Base-by-base conservation (phyloP, 2,888 invertebrate genomes). In the Halictus ligatus region DNA sequence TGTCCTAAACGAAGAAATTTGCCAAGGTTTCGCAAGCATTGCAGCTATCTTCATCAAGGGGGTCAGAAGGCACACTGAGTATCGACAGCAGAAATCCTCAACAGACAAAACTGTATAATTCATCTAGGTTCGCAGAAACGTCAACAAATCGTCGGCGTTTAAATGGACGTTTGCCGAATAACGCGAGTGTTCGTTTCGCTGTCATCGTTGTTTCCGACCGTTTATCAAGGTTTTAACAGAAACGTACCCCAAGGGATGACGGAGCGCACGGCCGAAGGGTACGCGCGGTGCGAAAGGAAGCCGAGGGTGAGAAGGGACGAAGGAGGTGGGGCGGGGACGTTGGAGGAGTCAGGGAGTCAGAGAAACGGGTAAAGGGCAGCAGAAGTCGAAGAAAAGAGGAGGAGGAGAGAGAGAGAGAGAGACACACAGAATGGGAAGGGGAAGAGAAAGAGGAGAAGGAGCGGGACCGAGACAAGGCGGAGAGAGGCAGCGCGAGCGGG, bases 401-500 rank as follows among this genome's bases (percentile, higher is more conserved):
- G 73, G 64, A 12, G 25, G 6, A 4, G 2, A 0, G 13, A 25
- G 13, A 13, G 13, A 13, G 25, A 10, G 58, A 10, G 60, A 13
- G 29, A 15, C 60, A 60, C n/a, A 29, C 8, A 8, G 43, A 54
- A 35, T 35, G 35, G 35, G 35, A 5, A 35, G 35, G 35, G 29
- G 29, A 18, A 64, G 64, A 15, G 64, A 12, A 64, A 58, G 5
- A 21, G 2, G 35, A 46, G 48, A 50, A 46, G 48, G 18, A 29
- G n/a, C 69, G 77, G 71, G 74, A 48, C 73, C 67, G 73, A 43
- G 48, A 25, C 64, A 72, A 88, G 79, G 81, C 71, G 84, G 69
- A 76, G 84, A 87, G 86, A 87, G 86, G 79, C 81, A 77, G 78
- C 74, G 80, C 74, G 78, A 35, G 35, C 3, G 35, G 80, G 48